phyloP scores from a whole-genome alignment of 2,797 vertebrate species.

The Gobio occitaniae region DNA sequence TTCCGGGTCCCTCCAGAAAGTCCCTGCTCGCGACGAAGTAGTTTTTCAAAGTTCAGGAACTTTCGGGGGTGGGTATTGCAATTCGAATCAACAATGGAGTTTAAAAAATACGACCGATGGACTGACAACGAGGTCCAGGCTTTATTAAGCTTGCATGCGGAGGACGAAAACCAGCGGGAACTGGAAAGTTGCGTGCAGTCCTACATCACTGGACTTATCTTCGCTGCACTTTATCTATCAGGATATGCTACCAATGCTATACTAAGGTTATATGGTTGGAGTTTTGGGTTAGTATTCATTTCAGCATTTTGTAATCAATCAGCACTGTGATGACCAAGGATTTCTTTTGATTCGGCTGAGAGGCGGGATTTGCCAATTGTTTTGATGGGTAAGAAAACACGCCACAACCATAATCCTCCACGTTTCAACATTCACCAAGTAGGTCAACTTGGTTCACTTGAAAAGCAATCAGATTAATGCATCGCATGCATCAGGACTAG shows the following conservation, averaged over 20 bases:
- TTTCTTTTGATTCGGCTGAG: background rate
- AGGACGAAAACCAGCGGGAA: too few relatives aligned
- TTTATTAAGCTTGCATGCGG: too few relatives aligned
- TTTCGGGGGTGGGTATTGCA: too few relatives aligned
- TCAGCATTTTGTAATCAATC: background rate
- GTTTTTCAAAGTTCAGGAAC: too few relatives aligned
- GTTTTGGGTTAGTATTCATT: background rate
- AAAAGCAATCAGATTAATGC: conserved; percentile 58
- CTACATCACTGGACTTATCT: too few relatives aligned
- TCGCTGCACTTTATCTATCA: background rate
- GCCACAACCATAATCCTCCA: background rate
- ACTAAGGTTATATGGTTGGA: background rate
- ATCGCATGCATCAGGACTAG: conserved; percentile 1
- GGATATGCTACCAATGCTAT: background rate
- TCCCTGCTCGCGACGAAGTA: too few relatives aligned
- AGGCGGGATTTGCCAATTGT: background rate
- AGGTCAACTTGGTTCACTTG: conserved; percentile 34
- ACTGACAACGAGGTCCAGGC: too few relatives aligned
- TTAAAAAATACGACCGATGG: too few relatives aligned
- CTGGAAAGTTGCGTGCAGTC: too few relatives aligned
- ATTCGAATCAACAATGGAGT: too few relatives aligned
- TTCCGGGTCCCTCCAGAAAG: too few relatives aligned
- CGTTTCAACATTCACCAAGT: conserved; percentile 16
- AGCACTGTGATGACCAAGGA: background rate
- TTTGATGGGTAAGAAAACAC: background rate